phyloP scores from a whole-genome alignment of 1,140 invertebrate genomes.

The Platorchestia sp. region DNA sequence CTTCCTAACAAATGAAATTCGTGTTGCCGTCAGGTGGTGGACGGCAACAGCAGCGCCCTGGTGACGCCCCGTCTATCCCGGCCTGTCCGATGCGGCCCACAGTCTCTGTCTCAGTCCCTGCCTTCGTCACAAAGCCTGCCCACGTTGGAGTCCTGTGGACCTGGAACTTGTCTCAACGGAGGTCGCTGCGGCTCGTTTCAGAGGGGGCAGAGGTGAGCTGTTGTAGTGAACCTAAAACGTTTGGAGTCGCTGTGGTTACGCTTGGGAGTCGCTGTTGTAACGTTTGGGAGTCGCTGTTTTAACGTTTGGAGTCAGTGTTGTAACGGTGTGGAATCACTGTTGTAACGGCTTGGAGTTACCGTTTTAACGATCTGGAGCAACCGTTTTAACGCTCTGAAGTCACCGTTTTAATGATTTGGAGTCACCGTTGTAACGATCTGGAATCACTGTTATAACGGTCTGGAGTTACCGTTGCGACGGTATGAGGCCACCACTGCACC shows the following conservation, averaged over 20 bases:
- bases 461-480: too few species aligned
- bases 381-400: too few species aligned
- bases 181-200: slow-evolving; percentile 23
- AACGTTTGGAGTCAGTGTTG: not conserved
- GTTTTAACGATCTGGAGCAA: too few species aligned
- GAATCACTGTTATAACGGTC: too few species aligned
- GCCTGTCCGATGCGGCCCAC: not conserved
- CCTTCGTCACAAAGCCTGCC: not conserved
- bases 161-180: not conserved
- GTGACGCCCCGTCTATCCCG: slow-evolving; percentile 22
- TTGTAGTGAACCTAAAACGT: too few species aligned
- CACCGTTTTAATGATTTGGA: too few species aligned
- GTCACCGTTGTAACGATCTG: too few species aligned
- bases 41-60: slow-evolving; percentile 38
- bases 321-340: too few species aligned
- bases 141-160: not conserved
- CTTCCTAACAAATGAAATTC: not conserved
- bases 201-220: not conserved
- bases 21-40: not conserved
- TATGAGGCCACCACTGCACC: too few species aligned
- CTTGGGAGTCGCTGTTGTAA: not conserved
- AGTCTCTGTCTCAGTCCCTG: not conserved
- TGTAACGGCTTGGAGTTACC: too few species aligned
- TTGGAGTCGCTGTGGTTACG: not conserved
- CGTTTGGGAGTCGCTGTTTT: not conserved